A percentile compares a stretch with the other conserved stretches of the same genome.
Evolutionary conservation across 1,140 invertebrate species (phyloP).

Genomic region (Ceratina japonica): DNA sequence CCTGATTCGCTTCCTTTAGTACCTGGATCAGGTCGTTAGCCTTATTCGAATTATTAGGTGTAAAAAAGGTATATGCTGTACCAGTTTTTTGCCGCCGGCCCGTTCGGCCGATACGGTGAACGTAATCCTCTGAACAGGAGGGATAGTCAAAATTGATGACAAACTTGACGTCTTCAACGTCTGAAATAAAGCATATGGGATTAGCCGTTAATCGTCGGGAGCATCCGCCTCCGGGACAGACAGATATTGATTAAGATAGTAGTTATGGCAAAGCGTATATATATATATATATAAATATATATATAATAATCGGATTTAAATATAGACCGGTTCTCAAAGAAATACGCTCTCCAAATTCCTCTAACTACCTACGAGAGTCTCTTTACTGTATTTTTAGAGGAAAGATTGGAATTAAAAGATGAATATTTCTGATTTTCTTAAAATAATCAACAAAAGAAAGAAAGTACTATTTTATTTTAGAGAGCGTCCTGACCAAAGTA

Average conservation of each 20-base stretch:
- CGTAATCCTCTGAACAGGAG: conserved; percentile 99
- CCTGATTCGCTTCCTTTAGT: conserved; percentile 96
- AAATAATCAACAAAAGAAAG: neutral
- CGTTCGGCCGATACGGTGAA: conserved; percentile 99
- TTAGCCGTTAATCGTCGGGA: conserved; percentile 25
- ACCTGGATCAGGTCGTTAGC: conserved; percentile 95
- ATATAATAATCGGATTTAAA: too few species aligned
- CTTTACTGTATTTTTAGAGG: neutral
- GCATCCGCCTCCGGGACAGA: conserved; percentile 28
- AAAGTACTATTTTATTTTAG: conserved; percentile 42
- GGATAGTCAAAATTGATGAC: conserved; percentile 99
- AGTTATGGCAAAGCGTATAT: conserved; percentile 41
- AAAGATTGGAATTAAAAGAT: neutral
- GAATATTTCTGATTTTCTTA: conserved; percentile 1
- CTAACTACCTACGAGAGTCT: neutral
- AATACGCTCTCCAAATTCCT: conserved; percentile 49
- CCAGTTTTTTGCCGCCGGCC: conserved; percentile 96
- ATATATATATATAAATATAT: conserved; percentile 25
- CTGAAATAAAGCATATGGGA: conserved; percentile 82
- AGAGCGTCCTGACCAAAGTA: conserved; percentile 52
- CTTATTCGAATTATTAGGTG: conserved; percentile 94
- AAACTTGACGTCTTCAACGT: conserved; percentile 99
- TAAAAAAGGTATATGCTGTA: conserved; percentile 99
- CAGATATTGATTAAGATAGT: conserved; percentile 56
- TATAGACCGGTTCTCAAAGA: neutral